Base-by-base conservation (phyloP, 2,797 vertebrate genomes). In the Spheniscus humboldti region DNA sequence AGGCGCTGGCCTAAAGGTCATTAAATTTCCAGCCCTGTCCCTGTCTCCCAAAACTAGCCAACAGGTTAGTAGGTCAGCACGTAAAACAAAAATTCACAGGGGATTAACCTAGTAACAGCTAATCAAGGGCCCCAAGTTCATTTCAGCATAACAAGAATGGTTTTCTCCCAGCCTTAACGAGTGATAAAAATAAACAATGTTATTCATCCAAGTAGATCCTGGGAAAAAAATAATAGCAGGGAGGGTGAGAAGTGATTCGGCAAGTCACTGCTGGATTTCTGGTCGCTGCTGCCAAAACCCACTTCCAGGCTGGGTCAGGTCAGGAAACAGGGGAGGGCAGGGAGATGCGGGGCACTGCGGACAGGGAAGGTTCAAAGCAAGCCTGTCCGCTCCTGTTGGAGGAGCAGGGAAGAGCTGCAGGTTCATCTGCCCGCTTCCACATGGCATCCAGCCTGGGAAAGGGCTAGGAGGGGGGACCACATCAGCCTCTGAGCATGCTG, bases 61-160 rank as follows among this genome's bases (percentile, higher is more conserved):
- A 22, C 67, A 93, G 93, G 90, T 94, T 96, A 95, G 83, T 88
- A 94, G 96, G 93, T 95, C 94, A 96, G 74, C 63, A 92, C 0
- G 0, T 41, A 86, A 72, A 94, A 86, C 18, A 18, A 92, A 95
- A 95, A 94, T 63, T 79, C 72, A 88, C 92, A 87, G 27, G 55
- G 60, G 90, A 97, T 97, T 97, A 96, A 93, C 94, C 92, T 31
- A 96, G 52, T 94, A 89, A 86, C 33, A 77, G 92, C 92, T 94
- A 67, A 94, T 89, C 93, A 71, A 57, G 20, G 27, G 74, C 69
- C 45, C 17, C 0, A 0, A 71, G 84, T 82, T 82, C 75, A 85
- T 60, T 78, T 78, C 74, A 33, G 67, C 56, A 8, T 60, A 87
- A 89, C 86, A 86, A 63, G 50, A 77, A 81, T 13, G 18, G 45